Evolutionary conservation across 2,113 vertebrate species (phyloP).

Genomic region (Oreochromis aureus): DNA sequence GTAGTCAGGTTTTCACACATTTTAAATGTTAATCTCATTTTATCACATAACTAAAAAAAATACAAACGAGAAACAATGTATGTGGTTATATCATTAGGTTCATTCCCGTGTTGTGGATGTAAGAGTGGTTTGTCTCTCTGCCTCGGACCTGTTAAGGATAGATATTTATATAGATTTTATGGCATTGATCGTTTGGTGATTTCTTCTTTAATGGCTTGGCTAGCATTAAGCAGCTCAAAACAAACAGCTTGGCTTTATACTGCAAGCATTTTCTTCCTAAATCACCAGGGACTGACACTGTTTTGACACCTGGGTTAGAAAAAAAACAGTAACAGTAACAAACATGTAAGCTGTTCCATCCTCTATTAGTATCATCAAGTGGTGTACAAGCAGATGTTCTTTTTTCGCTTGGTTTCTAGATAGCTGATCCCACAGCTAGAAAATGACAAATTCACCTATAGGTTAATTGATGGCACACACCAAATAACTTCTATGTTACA

Average conservation of each 20-base stretch:
- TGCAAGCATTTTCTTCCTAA: neutral
- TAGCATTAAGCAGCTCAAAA: neutral
- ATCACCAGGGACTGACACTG: neutral
- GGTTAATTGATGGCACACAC: neutral
- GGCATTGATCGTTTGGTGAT: neutral
- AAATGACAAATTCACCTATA: neutral
- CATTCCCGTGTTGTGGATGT: neutral
- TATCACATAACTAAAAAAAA: neutral
- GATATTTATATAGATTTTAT: neutral
- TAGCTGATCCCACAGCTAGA: neutral
- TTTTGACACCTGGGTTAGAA: neutral
- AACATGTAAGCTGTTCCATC: neutral
- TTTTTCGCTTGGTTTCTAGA: neutral
- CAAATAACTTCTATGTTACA: neutral
- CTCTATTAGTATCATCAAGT: neutral
- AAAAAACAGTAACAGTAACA: neutral
- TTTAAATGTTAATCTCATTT: conserved; percentile 6
- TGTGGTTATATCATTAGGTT: neutral
- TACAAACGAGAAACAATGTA: neutral
- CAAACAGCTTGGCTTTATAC: neutral
- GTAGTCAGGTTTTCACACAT: neutral
- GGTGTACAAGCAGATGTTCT: neutral
- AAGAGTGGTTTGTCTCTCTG: neutral
- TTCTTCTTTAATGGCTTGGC: neutral
- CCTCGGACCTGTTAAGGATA: neutral